Evolutionary conservation across 2,113 vertebrate genomes (phyloP).

Genomic region (Herpetotheres cachinnans): DNA sequence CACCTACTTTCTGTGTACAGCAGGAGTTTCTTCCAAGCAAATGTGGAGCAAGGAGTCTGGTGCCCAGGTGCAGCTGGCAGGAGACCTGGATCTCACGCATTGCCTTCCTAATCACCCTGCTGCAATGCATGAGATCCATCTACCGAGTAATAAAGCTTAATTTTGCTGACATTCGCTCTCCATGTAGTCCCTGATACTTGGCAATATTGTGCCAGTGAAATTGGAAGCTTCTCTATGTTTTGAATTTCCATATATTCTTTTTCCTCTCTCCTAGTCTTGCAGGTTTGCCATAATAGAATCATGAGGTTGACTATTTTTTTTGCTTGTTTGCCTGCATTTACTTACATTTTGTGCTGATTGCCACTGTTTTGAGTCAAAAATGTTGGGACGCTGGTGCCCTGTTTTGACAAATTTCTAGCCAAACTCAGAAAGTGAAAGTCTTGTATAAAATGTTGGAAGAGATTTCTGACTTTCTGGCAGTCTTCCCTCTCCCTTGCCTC

Average conservation of each 20-base stretch:
- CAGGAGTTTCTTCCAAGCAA: background rate
- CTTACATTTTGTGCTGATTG: background rate
- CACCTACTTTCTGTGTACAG: background rate
- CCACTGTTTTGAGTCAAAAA: background rate
- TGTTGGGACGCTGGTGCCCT: background rate
- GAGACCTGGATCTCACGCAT: background rate
- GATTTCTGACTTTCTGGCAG: background rate
- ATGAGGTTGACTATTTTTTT: background rate
- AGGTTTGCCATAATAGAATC: background rate
- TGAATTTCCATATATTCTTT: background rate
- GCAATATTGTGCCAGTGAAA: background rate
- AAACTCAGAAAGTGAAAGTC: background rate
- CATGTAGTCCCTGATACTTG: background rate
- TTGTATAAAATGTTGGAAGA: background rate
- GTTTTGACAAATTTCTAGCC: background rate
- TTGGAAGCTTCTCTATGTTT: background rate
- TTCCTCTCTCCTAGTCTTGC: background rate
- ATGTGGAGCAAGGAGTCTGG: background rate
- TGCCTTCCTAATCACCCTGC: accelerated
- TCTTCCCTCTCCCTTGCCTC: background rate
- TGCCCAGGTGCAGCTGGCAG: background rate
- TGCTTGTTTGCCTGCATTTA: background rate
- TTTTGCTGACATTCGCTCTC: background rate
- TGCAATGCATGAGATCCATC: background rate
- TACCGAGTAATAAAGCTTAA: accelerated